phyloP scores from a whole-genome alignment of 2,797 vertebrate species.

The Pterois miles region DNA sequence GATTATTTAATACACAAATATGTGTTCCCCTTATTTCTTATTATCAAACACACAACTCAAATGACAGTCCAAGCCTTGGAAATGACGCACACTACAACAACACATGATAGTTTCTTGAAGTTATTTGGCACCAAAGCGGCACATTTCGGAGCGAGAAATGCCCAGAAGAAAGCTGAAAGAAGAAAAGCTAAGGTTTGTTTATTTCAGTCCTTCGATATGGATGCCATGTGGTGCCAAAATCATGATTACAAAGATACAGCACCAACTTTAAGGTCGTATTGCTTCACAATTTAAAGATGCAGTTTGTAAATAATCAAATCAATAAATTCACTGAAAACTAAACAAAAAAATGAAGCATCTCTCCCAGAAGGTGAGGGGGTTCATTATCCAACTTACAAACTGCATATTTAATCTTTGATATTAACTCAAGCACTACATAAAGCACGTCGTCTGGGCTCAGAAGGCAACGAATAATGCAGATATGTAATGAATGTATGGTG shows the following conservation, averaged over 20 bases:
- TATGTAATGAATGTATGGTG: not conserved
- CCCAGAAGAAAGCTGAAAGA: not conserved
- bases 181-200: not conserved
- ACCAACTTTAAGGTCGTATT: constrained; percentile 26
- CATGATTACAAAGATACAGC: constrained; percentile 3
- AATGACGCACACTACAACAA: constrained; percentile 7
- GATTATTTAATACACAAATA: constrained; percentile 12
- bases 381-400: constrained; percentile 5
- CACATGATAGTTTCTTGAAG: not conserved
- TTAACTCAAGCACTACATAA: constrained; percentile 19
- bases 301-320: constrained; percentile 14
- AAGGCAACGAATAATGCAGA: constrained; percentile 30
- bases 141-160: constrained; percentile 2
- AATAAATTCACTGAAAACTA: not conserved
- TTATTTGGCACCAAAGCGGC: constrained; percentile 46
- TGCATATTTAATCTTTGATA: constrained; percentile 20
- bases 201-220: constrained; percentile 9
- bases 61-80: not conserved
- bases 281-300: constrained; percentile 36
- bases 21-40: constrained; percentile 2
- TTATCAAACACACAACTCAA: constrained; percentile 10
- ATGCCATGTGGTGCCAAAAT: constrained; percentile 8
- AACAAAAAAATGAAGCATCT: not conserved
- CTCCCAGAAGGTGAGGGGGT: not conserved
- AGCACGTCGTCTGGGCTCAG: constrained; percentile 28